These are phyloP conservation scores for Meghimatium bilineatum DNA, from an alignment of 2,888 invertebrate species.

Conservation along the genomic window DNA sequence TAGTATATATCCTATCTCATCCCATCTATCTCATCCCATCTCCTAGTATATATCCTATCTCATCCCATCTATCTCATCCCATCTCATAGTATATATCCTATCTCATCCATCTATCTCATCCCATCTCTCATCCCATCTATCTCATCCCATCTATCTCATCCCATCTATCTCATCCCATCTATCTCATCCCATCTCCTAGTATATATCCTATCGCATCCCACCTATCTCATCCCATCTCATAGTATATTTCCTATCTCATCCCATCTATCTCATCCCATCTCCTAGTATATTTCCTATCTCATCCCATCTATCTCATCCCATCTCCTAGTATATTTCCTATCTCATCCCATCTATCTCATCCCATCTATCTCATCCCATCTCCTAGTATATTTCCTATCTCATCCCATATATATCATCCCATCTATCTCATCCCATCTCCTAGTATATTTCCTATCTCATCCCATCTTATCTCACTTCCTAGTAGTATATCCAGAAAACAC, in stretches of 20 bases:
- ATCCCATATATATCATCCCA: too few species aligned
- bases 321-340: neutral
- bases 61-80: conserved; percentile 6
- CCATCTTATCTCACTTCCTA: too few species aligned
- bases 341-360: too few species aligned
- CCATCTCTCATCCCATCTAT: neutral
- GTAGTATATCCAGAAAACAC: too few species aligned
- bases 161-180: neutral
- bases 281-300: neutral
- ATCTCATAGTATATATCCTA: neutral
- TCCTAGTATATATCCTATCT: neutral
- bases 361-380: neutral
- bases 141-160: neutral
- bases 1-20: neutral
- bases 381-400: neutral
- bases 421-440: too few species aligned
- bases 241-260: neutral
- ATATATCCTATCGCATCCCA: too few species aligned
- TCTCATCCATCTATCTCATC: neutral
- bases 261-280: neutral
- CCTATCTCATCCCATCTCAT: neutral
- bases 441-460: too few species aligned
- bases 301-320: neutral
- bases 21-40: neutral
- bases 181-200: neutral